phyloP scores from a whole-genome alignment of 2,113 vertebrate species.

The Patagioenas fasciata region DNA sequence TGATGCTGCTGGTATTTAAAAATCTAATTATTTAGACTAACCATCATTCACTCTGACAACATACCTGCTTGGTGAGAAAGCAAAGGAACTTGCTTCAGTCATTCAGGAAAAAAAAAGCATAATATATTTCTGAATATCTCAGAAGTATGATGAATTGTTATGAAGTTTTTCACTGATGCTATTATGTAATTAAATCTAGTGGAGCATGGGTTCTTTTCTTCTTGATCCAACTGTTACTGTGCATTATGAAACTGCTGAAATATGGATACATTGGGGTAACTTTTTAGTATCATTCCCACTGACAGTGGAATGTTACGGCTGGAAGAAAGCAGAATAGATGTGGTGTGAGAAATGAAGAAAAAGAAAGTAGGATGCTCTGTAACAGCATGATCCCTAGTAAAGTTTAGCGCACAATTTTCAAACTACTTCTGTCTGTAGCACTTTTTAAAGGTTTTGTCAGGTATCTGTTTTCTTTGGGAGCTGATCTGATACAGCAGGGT shows the following conservation, averaged over 20 bases:
- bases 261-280: neutral
- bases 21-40: neutral
- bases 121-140: neutral
- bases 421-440: neutral
- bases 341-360: neutral
- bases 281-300: neutral
- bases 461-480: neutral
- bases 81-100: neutral
- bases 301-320: neutral
- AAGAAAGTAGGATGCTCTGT: neutral
- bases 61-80: neutral
- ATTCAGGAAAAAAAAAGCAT: neutral
- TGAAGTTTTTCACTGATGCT: neutral
- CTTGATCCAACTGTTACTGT: neutral
- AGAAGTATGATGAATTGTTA: neutral
- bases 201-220: neutral
- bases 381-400: neutral
- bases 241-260: neutral
- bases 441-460: neutral
- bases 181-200: neutral
- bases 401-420: neutral
- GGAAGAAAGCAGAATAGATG: neutral
- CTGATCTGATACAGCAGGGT: neutral
- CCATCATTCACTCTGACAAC: neutral
- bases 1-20: neutral